phyloP scores from a whole-genome alignment of 2,797 vertebrate species.

The Leontocebus nigricollis region DNA sequence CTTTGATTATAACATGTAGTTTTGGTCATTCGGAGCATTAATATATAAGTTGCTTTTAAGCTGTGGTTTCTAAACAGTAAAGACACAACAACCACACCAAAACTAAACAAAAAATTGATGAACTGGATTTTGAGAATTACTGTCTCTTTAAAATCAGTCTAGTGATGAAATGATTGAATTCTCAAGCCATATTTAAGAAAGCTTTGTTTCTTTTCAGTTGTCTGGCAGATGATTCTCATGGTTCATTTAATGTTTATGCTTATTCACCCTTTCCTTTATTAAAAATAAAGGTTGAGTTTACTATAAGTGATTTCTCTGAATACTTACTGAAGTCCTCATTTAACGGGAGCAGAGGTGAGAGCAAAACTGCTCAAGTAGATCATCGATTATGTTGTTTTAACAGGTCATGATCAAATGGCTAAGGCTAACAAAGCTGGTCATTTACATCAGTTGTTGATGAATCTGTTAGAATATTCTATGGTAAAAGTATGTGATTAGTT shows the following conservation, averaged over 20 bases:
- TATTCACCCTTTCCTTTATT: conserved; percentile 29
- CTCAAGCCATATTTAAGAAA: background rate
- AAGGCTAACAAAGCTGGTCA: conserved; percentile 41
- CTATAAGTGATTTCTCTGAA: conserved; percentile 28
- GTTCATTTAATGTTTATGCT: background rate
- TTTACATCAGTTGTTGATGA: conserved; percentile 48
- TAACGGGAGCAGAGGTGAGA: conserved; percentile 25
- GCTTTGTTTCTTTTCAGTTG: background rate
- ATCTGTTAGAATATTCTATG: conserved; percentile 44
- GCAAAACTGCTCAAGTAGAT: conserved; percentile 48
- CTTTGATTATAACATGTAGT: background rate
- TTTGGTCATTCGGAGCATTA: background rate
- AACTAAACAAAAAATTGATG: background rate
- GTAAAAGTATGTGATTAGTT: conserved; percentile 49
- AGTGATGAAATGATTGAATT: background rate
- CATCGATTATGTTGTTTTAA: conserved; percentile 58
- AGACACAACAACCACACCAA: background rate
- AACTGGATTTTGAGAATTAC: background rate
- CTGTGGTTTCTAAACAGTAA: background rate
- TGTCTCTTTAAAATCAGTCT: background rate
- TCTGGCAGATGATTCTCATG: background rate
- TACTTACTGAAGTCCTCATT: conserved; percentile 32
- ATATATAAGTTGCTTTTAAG: background rate
- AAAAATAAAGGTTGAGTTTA: conserved; percentile 28
- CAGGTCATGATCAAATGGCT: conserved; percentile 43